These are phyloP conservation scores for Drosophila setosimentum DNA, from an alignment of 2,888 invertebrate species.

Conservation along the genomic window DNA sequence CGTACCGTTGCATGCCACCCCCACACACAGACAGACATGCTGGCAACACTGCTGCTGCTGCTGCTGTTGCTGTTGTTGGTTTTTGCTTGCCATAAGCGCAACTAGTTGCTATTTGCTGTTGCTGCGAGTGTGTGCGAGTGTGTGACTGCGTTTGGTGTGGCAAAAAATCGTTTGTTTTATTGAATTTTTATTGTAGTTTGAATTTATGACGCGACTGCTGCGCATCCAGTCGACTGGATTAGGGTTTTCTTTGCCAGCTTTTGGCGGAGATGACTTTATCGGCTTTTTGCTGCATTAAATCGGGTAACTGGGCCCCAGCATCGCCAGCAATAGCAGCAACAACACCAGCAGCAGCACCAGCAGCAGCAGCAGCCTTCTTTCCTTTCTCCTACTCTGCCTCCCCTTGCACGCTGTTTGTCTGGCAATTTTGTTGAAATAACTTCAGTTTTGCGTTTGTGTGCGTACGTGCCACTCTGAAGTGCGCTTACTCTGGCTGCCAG, in stretches of 20 bases:
- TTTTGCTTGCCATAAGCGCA: conserved; percentile 44
- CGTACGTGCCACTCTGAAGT: conserved; percentile 80
- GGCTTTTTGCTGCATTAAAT: conserved; percentile 79
- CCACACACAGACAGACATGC: not conserved
- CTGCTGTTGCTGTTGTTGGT: conserved; percentile 13
- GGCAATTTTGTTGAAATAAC: conserved; percentile 81
- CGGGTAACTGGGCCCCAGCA: conserved; percentile 56
- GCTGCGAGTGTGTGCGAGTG: conserved; percentile 18
- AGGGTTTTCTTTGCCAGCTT: conserved; percentile 66
- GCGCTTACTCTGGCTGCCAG: conserved; percentile 66
- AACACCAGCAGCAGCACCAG: not conserved
- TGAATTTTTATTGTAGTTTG: conserved; percentile 83
- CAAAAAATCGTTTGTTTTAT: conserved; percentile 80
- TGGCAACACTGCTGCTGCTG: conserved; percentile 2
- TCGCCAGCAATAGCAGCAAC: conserved; percentile 14
- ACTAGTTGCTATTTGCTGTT: conserved; percentile 58
- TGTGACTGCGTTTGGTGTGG: conserved; percentile 27
- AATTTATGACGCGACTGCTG: conserved; percentile 78
- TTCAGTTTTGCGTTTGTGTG: conserved; percentile 78
- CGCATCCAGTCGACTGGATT: conserved; percentile 71
- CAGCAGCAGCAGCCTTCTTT: not conserved
- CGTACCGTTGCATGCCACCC: conserved; percentile 59
- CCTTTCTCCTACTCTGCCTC: not conserved
- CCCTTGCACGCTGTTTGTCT: conserved; percentile 64
- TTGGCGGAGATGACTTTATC: conserved; percentile 73